Conservation (phyloP, 1,140 invertebrate species). For the Diorhabda carinulata region DNA sequence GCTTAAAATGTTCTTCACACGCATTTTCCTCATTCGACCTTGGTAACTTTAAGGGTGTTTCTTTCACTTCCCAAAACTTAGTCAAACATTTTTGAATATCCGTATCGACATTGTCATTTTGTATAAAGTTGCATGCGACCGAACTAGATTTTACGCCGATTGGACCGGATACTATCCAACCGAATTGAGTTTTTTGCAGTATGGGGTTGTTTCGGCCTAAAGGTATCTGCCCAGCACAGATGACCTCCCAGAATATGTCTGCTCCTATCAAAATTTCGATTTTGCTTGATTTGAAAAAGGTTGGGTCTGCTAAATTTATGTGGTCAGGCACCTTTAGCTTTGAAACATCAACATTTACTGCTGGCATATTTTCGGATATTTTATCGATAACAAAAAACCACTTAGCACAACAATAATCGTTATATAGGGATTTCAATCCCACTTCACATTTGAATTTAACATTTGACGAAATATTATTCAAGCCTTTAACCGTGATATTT, state of each 20-base stretch:
- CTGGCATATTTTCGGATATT: too few species aligned
- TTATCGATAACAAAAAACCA: too few species aligned
- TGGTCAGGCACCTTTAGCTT: too few species aligned
- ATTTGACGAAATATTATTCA: too few species aligned
- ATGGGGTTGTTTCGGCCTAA: slow-evolving; percentile 26
- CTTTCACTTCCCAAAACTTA: slow-evolving; percentile 17
- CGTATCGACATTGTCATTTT: too few species aligned
- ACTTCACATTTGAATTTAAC: too few species aligned
- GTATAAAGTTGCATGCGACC: not conserved
- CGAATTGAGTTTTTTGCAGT: slow-evolving; percentile 40
- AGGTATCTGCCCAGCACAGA: slow-evolving; percentile 34
- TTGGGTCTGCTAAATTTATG: too few species aligned
- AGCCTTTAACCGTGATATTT: too few species aligned
- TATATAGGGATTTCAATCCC: too few species aligned
- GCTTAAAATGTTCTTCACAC: slow-evolving; percentile 6
- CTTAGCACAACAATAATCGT: too few species aligned
- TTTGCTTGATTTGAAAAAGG: too few species aligned
- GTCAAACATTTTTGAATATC: not conserved
- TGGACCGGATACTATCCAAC: slow-evolving; percentile 33
- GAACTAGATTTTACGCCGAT: slow-evolving; percentile 1
- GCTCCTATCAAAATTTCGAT: slow-evolving; percentile 6
- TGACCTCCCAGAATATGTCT: slow-evolving; percentile 38
- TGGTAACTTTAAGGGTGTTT: not conserved
- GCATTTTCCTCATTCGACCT: not conserved
- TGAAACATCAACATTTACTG: too few species aligned